A percentile compares a stretch with the other conserved stretches of the same genome.
Evolutionary conservation across 2,888 invertebrate species (phyloP).

Genomic region (Eupithecia exiguata): DNA sequence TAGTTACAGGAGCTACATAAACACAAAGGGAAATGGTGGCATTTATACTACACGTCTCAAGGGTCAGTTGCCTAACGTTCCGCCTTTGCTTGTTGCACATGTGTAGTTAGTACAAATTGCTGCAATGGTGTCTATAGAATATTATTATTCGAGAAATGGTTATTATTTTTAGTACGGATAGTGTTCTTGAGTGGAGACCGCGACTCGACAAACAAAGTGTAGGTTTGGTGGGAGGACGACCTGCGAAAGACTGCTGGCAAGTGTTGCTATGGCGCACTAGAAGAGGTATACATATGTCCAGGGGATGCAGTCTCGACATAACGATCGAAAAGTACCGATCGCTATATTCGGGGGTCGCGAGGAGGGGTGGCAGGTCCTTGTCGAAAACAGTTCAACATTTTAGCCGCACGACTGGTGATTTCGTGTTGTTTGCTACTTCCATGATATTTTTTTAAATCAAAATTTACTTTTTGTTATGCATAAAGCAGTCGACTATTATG

Average conservation of each 20-base stretch:
- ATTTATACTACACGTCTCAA: conserved; percentile 34
- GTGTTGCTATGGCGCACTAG: too few species aligned
- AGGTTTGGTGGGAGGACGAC: not conserved
- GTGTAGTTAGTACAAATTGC: conserved; percentile 7
- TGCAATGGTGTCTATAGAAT: not conserved
- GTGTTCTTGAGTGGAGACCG: not conserved
- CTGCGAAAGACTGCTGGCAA: not conserved
- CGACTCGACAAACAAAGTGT: not conserved
- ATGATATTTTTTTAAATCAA: too few species aligned
- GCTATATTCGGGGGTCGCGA: too few species aligned
- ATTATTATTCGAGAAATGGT: not conserved
- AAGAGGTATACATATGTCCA: too few species aligned
- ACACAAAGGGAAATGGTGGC: conserved; percentile 29
- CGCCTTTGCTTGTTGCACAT: conserved; percentile 12
- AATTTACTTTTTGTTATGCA: too few species aligned
- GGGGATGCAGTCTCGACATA: too few species aligned
- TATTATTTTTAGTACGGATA: not conserved
- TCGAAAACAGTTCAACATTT: too few species aligned
- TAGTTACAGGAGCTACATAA: conserved; percentile 32
- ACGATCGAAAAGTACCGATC: too few species aligned
- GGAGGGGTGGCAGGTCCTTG: too few species aligned
- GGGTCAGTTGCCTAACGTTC: conserved; percentile 23
- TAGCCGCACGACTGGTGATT: too few species aligned
- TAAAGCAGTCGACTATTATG: too few species aligned
- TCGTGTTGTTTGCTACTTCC: too few species aligned